Base-by-base conservation (phyloP, 2,113 vertebrate species). In the Bettongia penicillata region DNA sequence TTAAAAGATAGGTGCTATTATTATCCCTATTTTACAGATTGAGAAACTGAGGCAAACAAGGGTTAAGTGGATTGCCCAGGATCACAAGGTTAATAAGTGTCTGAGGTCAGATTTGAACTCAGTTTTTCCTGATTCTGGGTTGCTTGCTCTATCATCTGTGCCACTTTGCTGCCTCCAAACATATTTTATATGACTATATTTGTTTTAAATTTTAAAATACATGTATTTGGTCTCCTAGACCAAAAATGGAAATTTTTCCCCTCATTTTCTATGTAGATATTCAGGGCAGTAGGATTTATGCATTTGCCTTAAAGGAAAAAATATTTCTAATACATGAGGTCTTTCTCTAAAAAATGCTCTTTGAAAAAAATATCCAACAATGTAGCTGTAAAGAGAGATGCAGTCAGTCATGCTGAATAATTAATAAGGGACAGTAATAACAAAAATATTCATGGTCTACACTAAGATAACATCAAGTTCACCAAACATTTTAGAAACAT, bases 401-500 rank as follows among this genome's bases (percentile, higher is more conserved):
- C n/a, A 93, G 93, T 95, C n/a, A 93, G 93, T 95, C 49, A 53
- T 28, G 94, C 91, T 52, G 48, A 96, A 94, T 97, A 96, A 97
- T 90, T 95, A 93, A 96, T 68, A 68, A 68, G 61, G 61, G 31
- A 68, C 31, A 68, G 37, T 14, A n/a, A 37, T 95, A 48, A 90
- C 95, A 93, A 96, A 94, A 97, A 98, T 97, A 48, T 48, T 48
- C 97, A 95, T 97, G 96, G 97, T 93, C 91, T 43, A 93, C 2
- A 93, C 55, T 95, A 95, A 37, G 90, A 51, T 95, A 96, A 93
- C 95, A 95, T 89, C 77, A 96, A 95, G 16, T 1, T 95, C 92
- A 93, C 96, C 94, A 97, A 94, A 96, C 77, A 95, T 92, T 96
- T 96, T 97, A n/a, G 92, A 94, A 95, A 96, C 96, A 97, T 96